Percentiles rank a stretch among this genome's conserved stretches.
phyloP scores from a whole-genome alignment of 2,797 vertebrate species.

The Pipistrellus pygmaeus region DNA sequence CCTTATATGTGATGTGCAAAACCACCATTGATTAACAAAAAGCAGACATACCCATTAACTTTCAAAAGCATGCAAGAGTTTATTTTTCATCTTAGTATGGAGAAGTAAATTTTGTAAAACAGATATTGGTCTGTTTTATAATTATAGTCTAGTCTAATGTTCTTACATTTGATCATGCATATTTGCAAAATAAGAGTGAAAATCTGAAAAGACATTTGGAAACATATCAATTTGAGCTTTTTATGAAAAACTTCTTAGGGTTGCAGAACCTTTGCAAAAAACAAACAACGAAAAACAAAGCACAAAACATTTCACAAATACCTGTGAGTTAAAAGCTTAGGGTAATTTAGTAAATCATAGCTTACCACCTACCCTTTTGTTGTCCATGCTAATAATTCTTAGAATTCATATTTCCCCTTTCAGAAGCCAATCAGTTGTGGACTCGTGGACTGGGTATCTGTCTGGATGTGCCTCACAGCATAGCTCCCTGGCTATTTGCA shows the following conservation, averaged over 20 bases:
- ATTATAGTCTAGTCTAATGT: neutral
- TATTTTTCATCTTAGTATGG: neutral
- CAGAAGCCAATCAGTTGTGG: neutral
- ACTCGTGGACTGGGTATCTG: neutral
- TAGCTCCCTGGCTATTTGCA: neutral
- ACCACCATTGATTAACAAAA: neutral
- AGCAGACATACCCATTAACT: neutral
- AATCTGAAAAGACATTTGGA: neutral
- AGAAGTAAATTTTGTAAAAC: neutral
- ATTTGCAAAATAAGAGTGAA: constrained; percentile 25
- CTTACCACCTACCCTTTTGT: neutral
- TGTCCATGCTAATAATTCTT: neutral
- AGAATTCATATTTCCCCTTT: neutral
- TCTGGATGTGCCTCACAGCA: neutral
- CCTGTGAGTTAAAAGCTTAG: neutral
- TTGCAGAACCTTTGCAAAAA: neutral
- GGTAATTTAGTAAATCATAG: neutral
- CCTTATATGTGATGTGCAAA: neutral
- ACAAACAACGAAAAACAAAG: too few species aligned
- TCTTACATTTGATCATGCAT: neutral
- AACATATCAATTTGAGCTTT: neutral
- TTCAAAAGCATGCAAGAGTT: neutral
- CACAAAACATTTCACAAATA: neutral
- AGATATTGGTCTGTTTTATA: neutral
- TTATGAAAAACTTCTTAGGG: neutral